Evolutionary conservation across 1,140 invertebrate genomes (phyloP).

Genomic region (Sinonovacula constricta): DNA sequence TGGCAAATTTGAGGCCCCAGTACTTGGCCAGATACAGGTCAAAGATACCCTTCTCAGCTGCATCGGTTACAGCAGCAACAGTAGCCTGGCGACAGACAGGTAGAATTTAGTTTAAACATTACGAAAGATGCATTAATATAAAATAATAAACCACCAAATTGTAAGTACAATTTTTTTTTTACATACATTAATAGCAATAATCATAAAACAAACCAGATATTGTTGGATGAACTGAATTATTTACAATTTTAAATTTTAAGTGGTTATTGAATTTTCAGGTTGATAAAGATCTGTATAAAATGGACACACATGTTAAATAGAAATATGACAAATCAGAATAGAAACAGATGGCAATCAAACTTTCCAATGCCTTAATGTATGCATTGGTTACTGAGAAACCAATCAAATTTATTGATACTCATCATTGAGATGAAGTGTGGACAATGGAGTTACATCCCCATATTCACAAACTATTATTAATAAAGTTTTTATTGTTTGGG

Average conservation of each 20-base stretch:
- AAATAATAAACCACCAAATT: neutral
- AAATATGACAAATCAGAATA: too few species aligned
- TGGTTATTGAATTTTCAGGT: too few species aligned
- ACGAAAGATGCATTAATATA: neutral
- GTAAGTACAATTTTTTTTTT: too few species aligned
- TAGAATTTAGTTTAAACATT: neutral
- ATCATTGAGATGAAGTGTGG: too few species aligned
- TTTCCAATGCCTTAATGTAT: too few species aligned
- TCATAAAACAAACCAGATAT: neutral
- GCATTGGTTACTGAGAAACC: too few species aligned
- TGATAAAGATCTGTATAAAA: too few species aligned
- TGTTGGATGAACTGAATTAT: neutral
- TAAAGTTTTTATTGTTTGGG: neutral
- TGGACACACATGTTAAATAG: too few species aligned
- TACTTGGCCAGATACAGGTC: slow-evolving; percentile 90
- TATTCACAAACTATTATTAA: neutral
- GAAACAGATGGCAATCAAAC: too few species aligned
- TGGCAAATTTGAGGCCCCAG: slow-evolving; percentile 97
- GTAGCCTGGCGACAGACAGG: slow-evolving; percentile 77
- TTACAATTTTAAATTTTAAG: too few species aligned
- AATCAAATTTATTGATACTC: too few species aligned
- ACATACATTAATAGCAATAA: too few species aligned
- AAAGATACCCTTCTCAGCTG: slow-evolving; percentile 81
- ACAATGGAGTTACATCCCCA: neutral
- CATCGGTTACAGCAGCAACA: slow-evolving; percentile 85